A percentile compares a stretch with the other conserved stretches of the same genome.
These are phyloP conservation scores for Pontoporia blainvillei DNA, from an alignment of 2,113 vertebrate genomes.

Conservation along the genomic window DNA sequence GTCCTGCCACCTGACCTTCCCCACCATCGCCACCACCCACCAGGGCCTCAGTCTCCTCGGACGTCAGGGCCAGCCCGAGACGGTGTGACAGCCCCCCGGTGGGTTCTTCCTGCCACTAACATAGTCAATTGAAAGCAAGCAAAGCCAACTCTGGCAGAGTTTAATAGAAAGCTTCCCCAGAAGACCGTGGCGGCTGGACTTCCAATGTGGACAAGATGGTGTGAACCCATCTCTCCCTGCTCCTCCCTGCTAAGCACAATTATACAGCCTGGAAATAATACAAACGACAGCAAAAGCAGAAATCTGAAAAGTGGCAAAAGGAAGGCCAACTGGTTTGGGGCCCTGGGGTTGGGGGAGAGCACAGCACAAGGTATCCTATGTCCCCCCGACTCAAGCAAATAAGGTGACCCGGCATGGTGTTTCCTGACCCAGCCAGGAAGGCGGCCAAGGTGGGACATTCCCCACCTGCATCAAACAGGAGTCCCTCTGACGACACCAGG, in stretches of 20 bases:
- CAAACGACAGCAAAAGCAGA: not conserved
- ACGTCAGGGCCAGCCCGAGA: not conserved
- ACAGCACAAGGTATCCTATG: rapidly evolving
- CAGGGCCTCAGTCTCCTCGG: not conserved
- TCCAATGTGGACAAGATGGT: not conserved
- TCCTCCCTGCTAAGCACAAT: not conserved
- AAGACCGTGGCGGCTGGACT: not conserved
- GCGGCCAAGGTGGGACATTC: not conserved
- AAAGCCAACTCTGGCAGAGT: not conserved
- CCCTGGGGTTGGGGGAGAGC: not conserved
- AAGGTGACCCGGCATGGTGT: not conserved
- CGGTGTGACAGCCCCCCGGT: not conserved
- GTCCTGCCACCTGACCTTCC: rapidly evolving
- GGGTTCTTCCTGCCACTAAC: not conserved
- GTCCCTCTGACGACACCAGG: too few species aligned
- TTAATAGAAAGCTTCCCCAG: not conserved
- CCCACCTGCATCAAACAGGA: not conserved
- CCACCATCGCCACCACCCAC: not conserved
- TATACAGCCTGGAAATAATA: not conserved
- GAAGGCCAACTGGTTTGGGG: not conserved
- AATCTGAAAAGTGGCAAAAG: rapidly evolving
- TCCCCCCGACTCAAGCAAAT: not conserved
- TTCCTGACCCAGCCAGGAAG: not conserved
- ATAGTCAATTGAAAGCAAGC: not conserved
- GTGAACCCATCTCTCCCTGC: not conserved